phyloP scores from a whole-genome alignment of 2,797 vertebrate species.

The Euphonia xanthogaster region DNA sequence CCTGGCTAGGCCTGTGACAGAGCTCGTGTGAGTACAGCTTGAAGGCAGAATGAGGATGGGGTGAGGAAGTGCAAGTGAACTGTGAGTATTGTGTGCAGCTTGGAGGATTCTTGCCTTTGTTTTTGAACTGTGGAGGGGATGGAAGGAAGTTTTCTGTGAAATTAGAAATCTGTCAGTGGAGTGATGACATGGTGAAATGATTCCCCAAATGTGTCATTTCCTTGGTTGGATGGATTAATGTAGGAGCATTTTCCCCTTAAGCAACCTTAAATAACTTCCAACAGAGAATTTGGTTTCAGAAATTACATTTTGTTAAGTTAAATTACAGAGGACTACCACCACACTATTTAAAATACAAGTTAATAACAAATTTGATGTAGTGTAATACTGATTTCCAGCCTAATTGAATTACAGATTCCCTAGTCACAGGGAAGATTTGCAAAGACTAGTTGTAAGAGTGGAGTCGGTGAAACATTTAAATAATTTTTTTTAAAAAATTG shows the following conservation, averaged over 20 bases:
- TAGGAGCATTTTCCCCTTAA: not conserved
- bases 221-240: not conserved
- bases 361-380: not conserved
- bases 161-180: not conserved
- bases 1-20: not conserved
- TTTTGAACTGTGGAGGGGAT: not conserved
- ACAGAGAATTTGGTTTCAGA: not conserved
- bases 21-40: not conserved
- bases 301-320: not conserved
- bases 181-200: not conserved
- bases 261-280: constrained; percentile 1
- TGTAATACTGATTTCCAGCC: not conserved
- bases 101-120: not conserved
- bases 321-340: not conserved
- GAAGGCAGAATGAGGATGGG: not conserved
- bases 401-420: not conserved
- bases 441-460: not conserved
- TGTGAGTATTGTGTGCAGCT: not conserved
- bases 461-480: not conserved
- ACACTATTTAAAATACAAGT: not conserved
- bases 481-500: not conserved
- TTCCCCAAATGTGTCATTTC: not conserved
- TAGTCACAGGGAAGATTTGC: not conserved
- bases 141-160: not conserved
- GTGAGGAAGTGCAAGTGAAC: not conserved